Conservation (phyloP, 2,797 vertebrate species). For the Enteromius trimaculatus region DNA sequence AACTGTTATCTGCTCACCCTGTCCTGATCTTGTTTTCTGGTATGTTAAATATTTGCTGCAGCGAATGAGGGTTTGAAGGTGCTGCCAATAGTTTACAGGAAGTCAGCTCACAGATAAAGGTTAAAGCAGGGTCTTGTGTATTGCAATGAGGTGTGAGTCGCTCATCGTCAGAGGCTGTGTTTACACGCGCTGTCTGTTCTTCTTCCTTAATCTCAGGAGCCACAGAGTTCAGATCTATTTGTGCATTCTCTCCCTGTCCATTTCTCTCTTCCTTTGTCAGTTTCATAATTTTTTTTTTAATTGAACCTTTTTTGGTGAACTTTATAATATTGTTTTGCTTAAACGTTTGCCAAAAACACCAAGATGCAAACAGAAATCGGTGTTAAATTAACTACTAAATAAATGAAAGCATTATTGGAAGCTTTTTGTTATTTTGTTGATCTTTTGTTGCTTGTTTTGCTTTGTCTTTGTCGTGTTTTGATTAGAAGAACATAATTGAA, state of each 20-base stretch:
- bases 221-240: constrained; percentile 24
- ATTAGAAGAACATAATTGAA: neutral
- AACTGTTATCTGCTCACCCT: constrained; percentile 28
- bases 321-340: neutral
- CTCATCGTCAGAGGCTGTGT: constrained; percentile 11
- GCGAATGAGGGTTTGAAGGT: neutral
- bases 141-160: constrained; percentile 33
- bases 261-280: neutral
- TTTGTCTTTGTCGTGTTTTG: neutral
- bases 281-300: neutral
- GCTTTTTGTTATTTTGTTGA: neutral
- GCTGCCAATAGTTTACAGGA: constrained; percentile 10
- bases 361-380: neutral
- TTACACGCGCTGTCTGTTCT: constrained; percentile 12
- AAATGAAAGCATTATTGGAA: neutral
- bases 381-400: neutral
- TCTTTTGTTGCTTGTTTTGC: neutral
- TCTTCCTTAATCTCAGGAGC: constrained; percentile 35
- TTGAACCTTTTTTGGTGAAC: neutral
- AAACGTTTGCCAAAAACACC: neutral
- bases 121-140: constrained; percentile 43
- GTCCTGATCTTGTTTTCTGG: constrained; percentile 31
- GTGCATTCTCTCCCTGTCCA: neutral
- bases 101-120: constrained; percentile 28
- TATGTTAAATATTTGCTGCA: constrained; percentile 40